These are phyloP conservation scores for Acrocephalus arundinaceus DNA, from an alignment of 2,113 vertebrate species.

Conservation along the genomic window DNA sequence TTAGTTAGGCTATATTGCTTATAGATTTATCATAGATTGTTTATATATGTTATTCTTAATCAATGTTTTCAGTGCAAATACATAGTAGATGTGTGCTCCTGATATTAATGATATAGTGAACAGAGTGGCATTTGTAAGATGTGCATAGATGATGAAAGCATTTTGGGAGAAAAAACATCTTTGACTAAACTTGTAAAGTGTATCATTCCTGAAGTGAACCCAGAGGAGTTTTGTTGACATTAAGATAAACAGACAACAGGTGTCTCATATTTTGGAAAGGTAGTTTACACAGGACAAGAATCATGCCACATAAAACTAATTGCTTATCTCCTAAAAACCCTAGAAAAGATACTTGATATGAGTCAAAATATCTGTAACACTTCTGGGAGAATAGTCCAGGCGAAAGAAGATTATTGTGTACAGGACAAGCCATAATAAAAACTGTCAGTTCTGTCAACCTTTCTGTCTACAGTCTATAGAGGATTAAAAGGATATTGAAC, in stretches of 20 bases:
- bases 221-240: neutral
- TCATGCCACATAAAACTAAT: constrained; percentile 29
- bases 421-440: constrained; percentile 75
- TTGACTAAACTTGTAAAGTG: neutral
- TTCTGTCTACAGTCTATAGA: constrained; percentile 67
- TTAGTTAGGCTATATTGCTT: neutral
- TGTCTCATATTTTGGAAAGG: constrained; percentile 45
- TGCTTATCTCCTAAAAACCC: constrained; percentile 39
- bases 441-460: constrained; percentile 70
- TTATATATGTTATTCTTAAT: neutral
- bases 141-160: neutral
- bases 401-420: constrained; percentile 75
- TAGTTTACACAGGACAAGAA: constrained; percentile 29
- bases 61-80: neutral
- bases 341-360: constrained; percentile 52
- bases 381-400: constrained; percentile 62
- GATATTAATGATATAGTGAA: neutral
- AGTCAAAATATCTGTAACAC: constrained; percentile 65
- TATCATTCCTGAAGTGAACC: neutral
- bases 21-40: neutral
- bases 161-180: neutral
- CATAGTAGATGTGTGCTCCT: neutral
- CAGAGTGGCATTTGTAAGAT: neutral
- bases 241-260: constrained; percentile 48
- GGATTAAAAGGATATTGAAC: constrained; percentile 73